Base-by-base conservation (phyloP, 2,888 invertebrate species). In the Heliothis peltigera region DNA sequence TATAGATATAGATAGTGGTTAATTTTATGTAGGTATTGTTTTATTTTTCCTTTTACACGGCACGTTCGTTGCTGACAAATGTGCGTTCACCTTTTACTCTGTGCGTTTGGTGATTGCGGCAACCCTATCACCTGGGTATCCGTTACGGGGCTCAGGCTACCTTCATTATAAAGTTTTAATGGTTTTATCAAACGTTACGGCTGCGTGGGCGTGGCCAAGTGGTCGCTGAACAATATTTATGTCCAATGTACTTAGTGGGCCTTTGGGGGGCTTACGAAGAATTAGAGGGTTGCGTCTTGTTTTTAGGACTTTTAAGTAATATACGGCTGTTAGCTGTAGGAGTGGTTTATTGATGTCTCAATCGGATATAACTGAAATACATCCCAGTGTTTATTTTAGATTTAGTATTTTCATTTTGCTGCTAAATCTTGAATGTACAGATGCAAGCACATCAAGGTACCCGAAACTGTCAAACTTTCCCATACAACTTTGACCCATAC, bases 141-240 rank as follows among this genome's bases (percentile, higher is more conserved):
- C 51, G 60, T 69, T 75, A 64, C 56, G 56, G 17, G 25, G 49
- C 79, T 72, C 64, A 39, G 19, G 49, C 56, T 71, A 68, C 80
- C 77, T 80, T 87, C 82, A 82, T 87, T 87, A 86, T 66, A 82
- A 87, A 87, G 82, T 87, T 87, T 86, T 87, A 86, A 87, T 85
- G 84, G 83, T 79, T 77, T 75, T 76, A 80, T 78, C 78, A 72
- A 79, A 78, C 78, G 79, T 71, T 59, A 60, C 58, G 55, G 47
- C 48, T 53, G 32, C 21, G 48, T 49, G 53, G 62, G 39, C 54
- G 18, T 62, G 54, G 54, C 70, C 10, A 21, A 53, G 46, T 60
- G 25, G 66, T 21, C 22, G 12, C 48, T 58, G 52, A 62, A 67
- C 54, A 67, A 74, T 75, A 63, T 77, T 75, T 71, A 69, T 51